A percentile compares a stretch with the other conserved stretches of the same genome.
Evolutionary conservation across 2,113 vertebrate species (phyloP).

Genomic region (Ondatra zibethicus): DNA sequence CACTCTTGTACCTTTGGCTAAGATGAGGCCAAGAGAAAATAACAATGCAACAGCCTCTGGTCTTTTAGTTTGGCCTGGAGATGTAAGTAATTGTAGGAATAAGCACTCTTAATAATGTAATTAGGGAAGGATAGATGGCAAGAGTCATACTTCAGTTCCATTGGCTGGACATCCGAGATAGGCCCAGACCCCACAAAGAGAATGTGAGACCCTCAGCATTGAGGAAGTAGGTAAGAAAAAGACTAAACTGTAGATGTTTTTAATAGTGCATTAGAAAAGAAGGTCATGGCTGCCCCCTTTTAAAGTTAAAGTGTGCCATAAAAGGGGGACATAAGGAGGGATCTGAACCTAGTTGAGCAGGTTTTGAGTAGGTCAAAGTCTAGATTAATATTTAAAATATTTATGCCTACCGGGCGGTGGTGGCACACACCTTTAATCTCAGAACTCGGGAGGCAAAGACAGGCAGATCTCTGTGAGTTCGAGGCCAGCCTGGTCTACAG

Average conservation of each 20-base stretch:
- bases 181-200: not conserved
- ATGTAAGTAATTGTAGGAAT: not conserved
- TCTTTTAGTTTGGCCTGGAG: not conserved
- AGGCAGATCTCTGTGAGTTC: no score
- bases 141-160: not conserved
- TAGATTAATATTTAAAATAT: not conserved
- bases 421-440: no score
- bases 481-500: no score
- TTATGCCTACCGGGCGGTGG: not conserved
- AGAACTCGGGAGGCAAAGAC: no score
- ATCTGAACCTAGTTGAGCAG: not conserved
- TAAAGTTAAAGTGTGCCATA: not conserved
- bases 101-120: not conserved
- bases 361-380: not conserved
- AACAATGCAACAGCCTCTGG: not conserved
- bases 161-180: not conserved
- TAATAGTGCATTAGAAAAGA: not conserved
- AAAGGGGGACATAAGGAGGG: no score
- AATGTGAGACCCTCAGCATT: not conserved
- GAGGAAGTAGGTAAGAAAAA: not conserved
- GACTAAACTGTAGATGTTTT: not conserved
- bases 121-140: not conserved
- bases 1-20: not conserved
- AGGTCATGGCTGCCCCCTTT: not conserved
- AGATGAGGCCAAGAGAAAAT: not conserved